Percentiles rank a stretch among this genome's conserved stretches.
Conservation (phyloP, 1,140 invertebrate genomes). For the Ostrea edulis region DNA sequence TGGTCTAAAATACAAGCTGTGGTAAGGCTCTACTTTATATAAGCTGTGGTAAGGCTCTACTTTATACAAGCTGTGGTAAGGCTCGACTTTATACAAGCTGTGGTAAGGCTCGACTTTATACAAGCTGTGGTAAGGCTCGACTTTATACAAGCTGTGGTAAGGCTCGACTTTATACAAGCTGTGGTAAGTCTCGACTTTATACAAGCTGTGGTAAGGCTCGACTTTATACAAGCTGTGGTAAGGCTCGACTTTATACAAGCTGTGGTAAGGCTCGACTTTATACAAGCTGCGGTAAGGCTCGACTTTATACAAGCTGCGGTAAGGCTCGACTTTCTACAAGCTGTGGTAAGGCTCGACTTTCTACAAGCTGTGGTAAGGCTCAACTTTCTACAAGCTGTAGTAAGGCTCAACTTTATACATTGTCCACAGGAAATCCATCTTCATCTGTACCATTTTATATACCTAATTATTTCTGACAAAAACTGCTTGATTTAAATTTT, state of each 20-base stretch:
- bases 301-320: neutral
- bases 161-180: conserved; percentile 90
- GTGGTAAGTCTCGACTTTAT: conserved; percentile 83
- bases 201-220: neutral
- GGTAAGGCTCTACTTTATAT: conserved; percentile 81
- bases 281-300: neutral
- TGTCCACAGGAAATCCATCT: too few relatives aligned
- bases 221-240: neutral
- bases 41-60: neutral
- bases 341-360: conserved; percentile 84
- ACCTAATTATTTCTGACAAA: too few relatives aligned
- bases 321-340: too few relatives aligned
- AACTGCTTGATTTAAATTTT: too few relatives aligned
- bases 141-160: neutral
- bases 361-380: neutral
- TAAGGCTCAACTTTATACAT: neutral
- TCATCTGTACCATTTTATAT: too few relatives aligned
- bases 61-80: neutral
- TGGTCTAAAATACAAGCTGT: conserved; percentile 94
- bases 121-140: neutral
- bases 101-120: conserved; percentile 82
- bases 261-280: conserved; percentile 84
- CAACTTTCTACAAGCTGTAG: neutral
- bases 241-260: conserved; percentile 90
- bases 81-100: conserved; percentile 85